Conservation (phyloP, 2,888 invertebrate genomes). For the Ptycholaimellus sp. region DNA sequence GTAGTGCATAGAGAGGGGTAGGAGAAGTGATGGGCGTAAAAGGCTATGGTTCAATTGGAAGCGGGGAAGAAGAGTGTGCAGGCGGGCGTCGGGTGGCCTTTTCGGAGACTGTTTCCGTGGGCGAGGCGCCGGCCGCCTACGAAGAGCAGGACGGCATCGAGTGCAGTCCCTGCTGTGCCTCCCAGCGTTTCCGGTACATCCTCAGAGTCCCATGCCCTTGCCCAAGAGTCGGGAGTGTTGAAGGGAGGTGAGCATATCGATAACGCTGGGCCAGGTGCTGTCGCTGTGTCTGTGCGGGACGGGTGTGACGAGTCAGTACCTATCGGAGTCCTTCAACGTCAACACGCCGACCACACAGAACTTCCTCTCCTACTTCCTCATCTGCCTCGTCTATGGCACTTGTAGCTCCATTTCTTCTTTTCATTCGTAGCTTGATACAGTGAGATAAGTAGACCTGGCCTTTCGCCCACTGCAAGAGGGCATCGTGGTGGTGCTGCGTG, state of each 20-base stretch:
- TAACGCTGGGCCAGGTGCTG: slow-evolving; percentile 39
- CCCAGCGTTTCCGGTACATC: slow-evolving; percentile 14
- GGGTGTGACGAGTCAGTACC: slow-evolving; percentile 45
- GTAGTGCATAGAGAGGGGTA: too few relatives aligned
- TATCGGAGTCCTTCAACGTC: slow-evolving; percentile 41
- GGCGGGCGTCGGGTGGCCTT: too few relatives aligned
- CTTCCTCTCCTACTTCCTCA: slow-evolving; percentile 49
- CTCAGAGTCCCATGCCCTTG: background rate
- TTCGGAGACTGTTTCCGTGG: too few relatives aligned
- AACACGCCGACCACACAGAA: slow-evolving; percentile 53
- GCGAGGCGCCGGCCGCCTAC: too few relatives aligned
- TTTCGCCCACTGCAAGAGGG: slow-evolving; percentile 41
- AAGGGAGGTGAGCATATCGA: too few relatives aligned
- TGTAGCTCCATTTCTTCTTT: too few relatives aligned
- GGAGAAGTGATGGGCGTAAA: too few relatives aligned
- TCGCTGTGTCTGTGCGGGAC: slow-evolving; percentile 52
- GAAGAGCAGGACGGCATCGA: slow-evolving; percentile 13
- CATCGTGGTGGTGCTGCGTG: slow-evolving; percentile 40
- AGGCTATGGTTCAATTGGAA: too few relatives aligned
- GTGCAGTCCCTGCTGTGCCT: slow-evolving; percentile 17
- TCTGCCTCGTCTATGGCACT: slow-evolving; percentile 53
- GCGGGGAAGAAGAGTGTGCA: too few relatives aligned
- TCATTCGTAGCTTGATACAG: background rate
- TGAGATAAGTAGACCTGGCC: slow-evolving; percentile 30
- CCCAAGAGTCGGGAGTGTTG: too few relatives aligned